Evolutionary conservation across 1,140 invertebrate genomes (phyloP).

Genomic region (Macrotrachela quadricornifera): DNA sequence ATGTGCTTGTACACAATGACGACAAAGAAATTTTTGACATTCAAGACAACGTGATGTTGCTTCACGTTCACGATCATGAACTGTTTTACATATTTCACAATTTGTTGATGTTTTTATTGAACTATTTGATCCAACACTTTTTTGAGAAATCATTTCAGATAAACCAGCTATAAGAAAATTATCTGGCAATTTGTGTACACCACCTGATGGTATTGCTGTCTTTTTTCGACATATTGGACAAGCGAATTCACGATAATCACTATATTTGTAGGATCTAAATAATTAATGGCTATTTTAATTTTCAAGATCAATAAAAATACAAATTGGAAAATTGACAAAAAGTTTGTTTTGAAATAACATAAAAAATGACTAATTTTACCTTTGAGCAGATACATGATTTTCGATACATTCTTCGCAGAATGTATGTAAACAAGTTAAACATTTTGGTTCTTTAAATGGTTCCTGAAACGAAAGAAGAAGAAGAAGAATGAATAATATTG

Average conservation of each 20-base stretch:
- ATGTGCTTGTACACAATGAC: slow-evolving; percentile 26
- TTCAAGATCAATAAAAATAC: too few relatives aligned
- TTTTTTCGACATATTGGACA: slow-evolving; percentile 32
- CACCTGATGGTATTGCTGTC: slow-evolving; percentile 29
- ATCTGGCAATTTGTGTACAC: slow-evolving; percentile 31
- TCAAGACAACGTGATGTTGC: slow-evolving; percentile 31
- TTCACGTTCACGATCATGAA: slow-evolving; percentile 24
- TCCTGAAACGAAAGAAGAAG: too few relatives aligned
- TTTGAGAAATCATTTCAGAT: slow-evolving; percentile 22
- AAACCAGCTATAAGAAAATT: slow-evolving; percentile 31
- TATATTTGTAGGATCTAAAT: slow-evolving; percentile 3
- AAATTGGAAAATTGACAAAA: too few relatives aligned
- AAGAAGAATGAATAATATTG: too few relatives aligned
- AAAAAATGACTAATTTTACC: not conserved
- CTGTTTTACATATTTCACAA: slow-evolving; percentile 31
- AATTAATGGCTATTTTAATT: too few relatives aligned
- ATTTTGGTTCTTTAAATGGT: too few relatives aligned
- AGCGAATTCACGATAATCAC: slow-evolving; percentile 22
- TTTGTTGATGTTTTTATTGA: slow-evolving; percentile 13
- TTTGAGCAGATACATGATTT: slow-evolving; percentile 4
- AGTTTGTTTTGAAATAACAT: too few relatives aligned
- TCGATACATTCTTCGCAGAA: slow-evolving; percentile 9
- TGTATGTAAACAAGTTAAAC: not conserved
- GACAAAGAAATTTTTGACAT: slow-evolving; percentile 31
- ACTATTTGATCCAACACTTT: slow-evolving; percentile 9